These are phyloP conservation scores for Diaphora mendica DNA, from an alignment of 2,888 invertebrate genomes.

Conservation along the genomic window DNA sequence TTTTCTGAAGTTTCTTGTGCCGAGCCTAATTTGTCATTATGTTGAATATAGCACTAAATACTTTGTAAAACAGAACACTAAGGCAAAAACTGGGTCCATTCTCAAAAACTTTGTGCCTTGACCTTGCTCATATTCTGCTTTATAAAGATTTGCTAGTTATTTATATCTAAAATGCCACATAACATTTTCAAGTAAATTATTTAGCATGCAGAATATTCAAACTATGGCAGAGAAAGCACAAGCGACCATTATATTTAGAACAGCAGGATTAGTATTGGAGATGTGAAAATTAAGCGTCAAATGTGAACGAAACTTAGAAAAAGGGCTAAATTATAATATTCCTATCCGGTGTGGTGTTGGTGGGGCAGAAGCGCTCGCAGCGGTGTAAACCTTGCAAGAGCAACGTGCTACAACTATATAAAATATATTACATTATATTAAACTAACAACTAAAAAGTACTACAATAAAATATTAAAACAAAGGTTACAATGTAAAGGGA, in stretches of 20 bases:
- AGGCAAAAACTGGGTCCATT: neutral
- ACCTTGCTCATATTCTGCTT: slow-evolving; percentile 19
- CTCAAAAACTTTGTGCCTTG: neutral
- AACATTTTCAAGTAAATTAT: slow-evolving; percentile 28
- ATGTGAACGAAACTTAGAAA: slow-evolving; percentile 43
- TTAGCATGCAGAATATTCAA: slow-evolving; percentile 44
- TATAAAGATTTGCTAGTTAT: slow-evolving; percentile 27
- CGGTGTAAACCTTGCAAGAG: slow-evolving; percentile 41
- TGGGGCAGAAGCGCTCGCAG: slow-evolving; percentile 43
- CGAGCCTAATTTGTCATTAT: slow-evolving; percentile 40
- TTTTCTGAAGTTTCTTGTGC: neutral
- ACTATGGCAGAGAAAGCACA: slow-evolving; percentile 56
- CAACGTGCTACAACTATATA: slow-evolving; percentile 48
- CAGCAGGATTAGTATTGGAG: slow-evolving; percentile 29
- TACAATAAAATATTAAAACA: slow-evolving; percentile 51
- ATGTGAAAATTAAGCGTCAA: slow-evolving; percentile 35
- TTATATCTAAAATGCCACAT: slow-evolving; percentile 19
- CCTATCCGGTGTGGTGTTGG: slow-evolving; percentile 45
- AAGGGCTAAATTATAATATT: slow-evolving; percentile 34
- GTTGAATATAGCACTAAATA: slow-evolving; percentile 21
- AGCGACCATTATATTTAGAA: slow-evolving; percentile 49
- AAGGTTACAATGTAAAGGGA: slow-evolving; percentile 64
- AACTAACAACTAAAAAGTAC: slow-evolving; percentile 46
- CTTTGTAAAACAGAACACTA: slow-evolving; percentile 40
- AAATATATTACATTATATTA: slow-evolving; percentile 54